These are phyloP conservation scores for Pyxicephalus adspersus DNA, from an alignment of 2,113 vertebrate genomes.

Conservation along the genomic window DNA sequence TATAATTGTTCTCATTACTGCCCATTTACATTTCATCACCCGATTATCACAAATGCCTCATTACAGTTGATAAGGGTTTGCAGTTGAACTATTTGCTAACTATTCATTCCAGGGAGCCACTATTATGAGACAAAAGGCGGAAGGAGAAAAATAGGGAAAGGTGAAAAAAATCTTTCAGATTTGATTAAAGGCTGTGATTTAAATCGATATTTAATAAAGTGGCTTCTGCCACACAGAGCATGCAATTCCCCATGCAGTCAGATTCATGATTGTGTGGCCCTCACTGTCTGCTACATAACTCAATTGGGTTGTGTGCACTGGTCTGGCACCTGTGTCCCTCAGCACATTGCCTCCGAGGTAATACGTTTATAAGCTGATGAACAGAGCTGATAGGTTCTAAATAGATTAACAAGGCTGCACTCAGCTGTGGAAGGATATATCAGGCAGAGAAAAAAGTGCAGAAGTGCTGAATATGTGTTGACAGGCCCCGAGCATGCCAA, in stretches of 20 bases:
- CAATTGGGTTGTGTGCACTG: constrained; percentile 76
- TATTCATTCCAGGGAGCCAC: constrained; percentile 70
- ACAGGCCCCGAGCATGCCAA: constrained; percentile 63
- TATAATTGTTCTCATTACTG: constrained; percentile 89
- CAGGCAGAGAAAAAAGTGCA: constrained; percentile 54
- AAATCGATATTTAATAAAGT: constrained; percentile 93
- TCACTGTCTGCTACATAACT: constrained; percentile 74
- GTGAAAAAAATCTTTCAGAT: constrained; percentile 76
- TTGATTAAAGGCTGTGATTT: constrained; percentile 87
- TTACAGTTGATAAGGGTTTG: constrained; percentile 78
- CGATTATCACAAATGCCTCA: constrained; percentile 84
- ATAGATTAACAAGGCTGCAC: constrained; percentile 83
- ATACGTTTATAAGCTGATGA: constrained; percentile 81
- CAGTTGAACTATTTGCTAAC: constrained; percentile 70
- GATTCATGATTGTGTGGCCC: constrained; percentile 69
- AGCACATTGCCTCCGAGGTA: constrained; percentile 74
- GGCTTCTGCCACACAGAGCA: constrained; percentile 75
- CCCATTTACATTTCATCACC: constrained; percentile 94
- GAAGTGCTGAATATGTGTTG: constrained; percentile 69
- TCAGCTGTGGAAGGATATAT: constrained; percentile 73
- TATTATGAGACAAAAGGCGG: constrained; percentile 63
- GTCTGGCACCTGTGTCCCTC: constrained; percentile 82
- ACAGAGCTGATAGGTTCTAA: constrained; percentile 82
- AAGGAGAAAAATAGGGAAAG: constrained; percentile 53
- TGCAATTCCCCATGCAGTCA: constrained; percentile 82